These are phyloP conservation scores for Criorhina ranunculi DNA, from an alignment of 2,888 invertebrate species.

Conservation along the genomic window DNA sequence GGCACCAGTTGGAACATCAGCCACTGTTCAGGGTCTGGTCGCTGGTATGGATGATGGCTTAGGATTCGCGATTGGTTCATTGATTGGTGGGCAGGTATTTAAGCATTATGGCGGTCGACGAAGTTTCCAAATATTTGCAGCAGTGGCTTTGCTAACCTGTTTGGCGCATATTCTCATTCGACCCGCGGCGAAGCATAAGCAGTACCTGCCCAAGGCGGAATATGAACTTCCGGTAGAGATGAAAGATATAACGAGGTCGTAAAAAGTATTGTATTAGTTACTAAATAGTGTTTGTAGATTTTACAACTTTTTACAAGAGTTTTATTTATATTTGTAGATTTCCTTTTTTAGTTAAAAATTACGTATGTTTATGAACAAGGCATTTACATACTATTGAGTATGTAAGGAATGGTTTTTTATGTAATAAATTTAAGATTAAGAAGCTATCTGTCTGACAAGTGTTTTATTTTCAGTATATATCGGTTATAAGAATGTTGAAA, in stretches of 20 bases:
- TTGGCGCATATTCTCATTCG: constrained; percentile 82
- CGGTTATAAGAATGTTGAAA: too few relatives aligned
- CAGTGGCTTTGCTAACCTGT: constrained; percentile 82
- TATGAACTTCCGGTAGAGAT: constrained; percentile 80
- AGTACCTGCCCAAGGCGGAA: constrained; percentile 81
- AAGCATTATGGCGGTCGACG: constrained; percentile 87
- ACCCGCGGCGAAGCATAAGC: constrained; percentile 81
- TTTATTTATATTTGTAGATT: background rate
- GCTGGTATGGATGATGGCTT: constrained; percentile 95
- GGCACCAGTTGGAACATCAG: constrained; percentile 90
- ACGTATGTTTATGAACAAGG: background rate
- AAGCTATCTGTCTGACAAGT: too few relatives aligned
- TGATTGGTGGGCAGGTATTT: constrained; percentile 90
- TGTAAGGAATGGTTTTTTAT: too few relatives aligned
- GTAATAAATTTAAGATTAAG: too few relatives aligned
- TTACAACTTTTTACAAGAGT: too few relatives aligned
- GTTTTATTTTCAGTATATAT: too few relatives aligned
- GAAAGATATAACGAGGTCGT: constrained; percentile 49
- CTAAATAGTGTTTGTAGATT: background rate
- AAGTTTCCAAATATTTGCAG: constrained; percentile 86
- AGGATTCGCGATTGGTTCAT: constrained; percentile 91
- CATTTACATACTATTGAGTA: background rate
- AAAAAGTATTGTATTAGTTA: background rate
- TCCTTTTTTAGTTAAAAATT: background rate
- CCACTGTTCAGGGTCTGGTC: constrained; percentile 93